Evolutionary conservation across 2,797 vertebrate genomes (phyloP).

Genomic region (Rhynchonycteris naso): DNA sequence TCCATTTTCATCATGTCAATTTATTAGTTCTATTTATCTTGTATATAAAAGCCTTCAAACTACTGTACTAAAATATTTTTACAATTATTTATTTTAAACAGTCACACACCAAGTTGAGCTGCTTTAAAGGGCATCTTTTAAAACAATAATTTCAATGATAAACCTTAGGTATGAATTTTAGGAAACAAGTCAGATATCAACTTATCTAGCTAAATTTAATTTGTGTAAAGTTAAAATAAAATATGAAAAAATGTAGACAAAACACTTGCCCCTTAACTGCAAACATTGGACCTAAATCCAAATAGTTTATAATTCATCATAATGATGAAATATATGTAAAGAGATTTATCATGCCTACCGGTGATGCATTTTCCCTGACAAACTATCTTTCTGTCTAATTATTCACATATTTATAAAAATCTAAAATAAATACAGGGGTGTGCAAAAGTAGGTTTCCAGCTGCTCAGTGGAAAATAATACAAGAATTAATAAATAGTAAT

Average conservation of each 20-base stretch:
- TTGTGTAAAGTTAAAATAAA: constrained; percentile 58
- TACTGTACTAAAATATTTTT: constrained; percentile 63
- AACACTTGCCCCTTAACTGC: constrained; percentile 26
- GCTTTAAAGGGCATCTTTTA: constrained; percentile 54
- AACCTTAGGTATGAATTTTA: constrained; percentile 4
- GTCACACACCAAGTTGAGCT: constrained; percentile 23
- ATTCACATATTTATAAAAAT: constrained; percentile 37
- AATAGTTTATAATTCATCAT: constrained; percentile 7
- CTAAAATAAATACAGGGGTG: constrained; percentile 25
- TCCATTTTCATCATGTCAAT: constrained; percentile 74
- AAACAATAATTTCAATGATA: constrained; percentile 60
- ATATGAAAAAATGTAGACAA: constrained; percentile 61
- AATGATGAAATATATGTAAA: constrained; percentile 48
- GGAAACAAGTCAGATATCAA: constrained; percentile 36
- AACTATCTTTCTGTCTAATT: constrained; percentile 26
- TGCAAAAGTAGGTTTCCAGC: too few species aligned
- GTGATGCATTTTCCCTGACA: neutral
- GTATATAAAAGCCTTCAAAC: constrained; percentile 55
- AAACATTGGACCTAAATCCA: constrained; percentile 40
- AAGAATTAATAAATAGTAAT: too few species aligned
- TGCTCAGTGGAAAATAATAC: too few species aligned
- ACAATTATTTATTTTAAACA: constrained; percentile 61
- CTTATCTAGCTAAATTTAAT: constrained; percentile 32
- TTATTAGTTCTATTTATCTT: constrained; percentile 66
- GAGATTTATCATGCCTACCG: constrained; percentile 32